phyloP scores from a whole-genome alignment of 2,888 invertebrate genomes.

The Anoncus sp. region DNA sequence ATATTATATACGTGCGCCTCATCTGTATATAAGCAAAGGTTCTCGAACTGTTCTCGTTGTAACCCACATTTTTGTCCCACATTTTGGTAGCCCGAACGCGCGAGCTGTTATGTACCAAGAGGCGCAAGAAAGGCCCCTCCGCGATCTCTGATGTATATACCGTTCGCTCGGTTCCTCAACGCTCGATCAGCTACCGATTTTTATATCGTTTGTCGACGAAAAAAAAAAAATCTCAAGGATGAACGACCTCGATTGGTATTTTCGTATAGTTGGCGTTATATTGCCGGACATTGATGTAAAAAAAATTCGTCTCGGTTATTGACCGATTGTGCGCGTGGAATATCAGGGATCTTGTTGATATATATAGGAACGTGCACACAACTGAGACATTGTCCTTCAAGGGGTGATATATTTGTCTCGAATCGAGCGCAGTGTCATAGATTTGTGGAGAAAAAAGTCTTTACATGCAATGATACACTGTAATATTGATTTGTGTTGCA shows the following conservation, averaged over 20 bases:
- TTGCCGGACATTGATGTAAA: not conserved
- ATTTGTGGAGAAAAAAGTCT: too few relatives aligned
- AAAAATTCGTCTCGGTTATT: not conserved
- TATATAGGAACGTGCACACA: too few relatives aligned
- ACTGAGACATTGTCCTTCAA: too few relatives aligned
- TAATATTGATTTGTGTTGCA: too few relatives aligned
- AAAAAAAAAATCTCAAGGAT: not conserved
- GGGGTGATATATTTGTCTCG: too few relatives aligned
- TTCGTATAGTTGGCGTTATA: not conserved
- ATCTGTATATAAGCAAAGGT: not conserved
- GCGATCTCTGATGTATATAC: too few relatives aligned
- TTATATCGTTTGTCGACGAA: not conserved
- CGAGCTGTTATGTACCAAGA: too few relatives aligned
- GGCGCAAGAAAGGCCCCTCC: too few relatives aligned
- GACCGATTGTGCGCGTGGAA: not conserved
- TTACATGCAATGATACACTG: too few relatives aligned
- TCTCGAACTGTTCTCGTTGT: conserved; percentile 25
- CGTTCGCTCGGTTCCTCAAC: not conserved
- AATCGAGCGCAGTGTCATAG: too few relatives aligned
- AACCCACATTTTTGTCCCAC: conserved; percentile 64
- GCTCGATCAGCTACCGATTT: not conserved
- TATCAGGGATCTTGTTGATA: too few relatives aligned
- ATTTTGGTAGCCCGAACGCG: conserved; percentile 37
- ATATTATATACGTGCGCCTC: not conserved
- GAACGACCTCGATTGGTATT: not conserved